Conservation (phyloP, 30 jellyfish, hydroid and myxozoan species). For the Nemopilema nomurai region DNA sequence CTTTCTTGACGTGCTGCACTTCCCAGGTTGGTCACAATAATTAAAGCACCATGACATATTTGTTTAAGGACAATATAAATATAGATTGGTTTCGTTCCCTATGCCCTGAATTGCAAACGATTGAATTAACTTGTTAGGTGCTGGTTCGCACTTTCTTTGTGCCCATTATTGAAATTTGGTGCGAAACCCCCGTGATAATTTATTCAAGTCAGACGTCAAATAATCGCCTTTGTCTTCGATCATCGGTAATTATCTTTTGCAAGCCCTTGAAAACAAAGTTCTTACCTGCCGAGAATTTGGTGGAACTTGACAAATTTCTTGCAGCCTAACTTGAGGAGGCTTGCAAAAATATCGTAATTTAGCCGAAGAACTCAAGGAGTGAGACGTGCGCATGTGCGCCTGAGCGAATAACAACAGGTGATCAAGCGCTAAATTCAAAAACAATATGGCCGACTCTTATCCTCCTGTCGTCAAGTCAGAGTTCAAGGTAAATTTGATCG, state of each 20-base stretch:
- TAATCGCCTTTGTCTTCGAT: not conserved
- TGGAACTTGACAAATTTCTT: not conserved
- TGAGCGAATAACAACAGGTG: constrained; percentile 20
- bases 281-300: not conserved
- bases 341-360: not conserved
- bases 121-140: too few relatives aligned
- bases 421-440: constrained; percentile 65
- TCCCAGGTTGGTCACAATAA: too few relatives aligned
- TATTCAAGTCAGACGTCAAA: not conserved
- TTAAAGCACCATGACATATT: too few relatives aligned
- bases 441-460: constrained; percentile 43
- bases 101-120: too few relatives aligned
- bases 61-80: too few relatives aligned
- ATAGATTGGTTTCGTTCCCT: too few relatives aligned
- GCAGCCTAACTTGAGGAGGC: not conserved
- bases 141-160: too few relatives aligned
- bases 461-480: constrained; percentile 46
- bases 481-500: constrained; percentile 9
- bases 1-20: too few relatives aligned
- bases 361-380: not conserved
- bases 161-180: not conserved
- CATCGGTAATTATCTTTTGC: not conserved
- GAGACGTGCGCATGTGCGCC: constrained; percentile 38
- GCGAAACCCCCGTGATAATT: not conserved
- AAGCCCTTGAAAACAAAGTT: not conserved